phyloP scores from a whole-genome alignment of 2,888 invertebrate genomes.

The Venusia cambrica region DNA sequence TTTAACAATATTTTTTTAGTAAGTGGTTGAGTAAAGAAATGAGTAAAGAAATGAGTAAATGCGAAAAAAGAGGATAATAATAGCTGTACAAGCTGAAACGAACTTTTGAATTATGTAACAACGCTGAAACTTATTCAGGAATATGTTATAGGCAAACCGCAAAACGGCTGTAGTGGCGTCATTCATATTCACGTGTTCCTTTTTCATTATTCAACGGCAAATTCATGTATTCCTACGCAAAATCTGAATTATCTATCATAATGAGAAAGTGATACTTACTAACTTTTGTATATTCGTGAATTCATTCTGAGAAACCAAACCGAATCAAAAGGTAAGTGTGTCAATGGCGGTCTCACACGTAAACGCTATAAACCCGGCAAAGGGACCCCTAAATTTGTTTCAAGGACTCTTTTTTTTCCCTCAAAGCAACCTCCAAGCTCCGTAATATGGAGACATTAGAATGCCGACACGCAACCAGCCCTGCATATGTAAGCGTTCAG shows the following conservation, averaged over 20 bases:
- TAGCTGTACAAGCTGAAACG: slow-evolving; percentile 9
- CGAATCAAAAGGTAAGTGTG: slow-evolving; percentile 35
- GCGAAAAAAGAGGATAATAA: slow-evolving; percentile 6
- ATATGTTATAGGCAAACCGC: slow-evolving; percentile 38
- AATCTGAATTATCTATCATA: not conserved
- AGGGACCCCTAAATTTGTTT: slow-evolving; percentile 38
- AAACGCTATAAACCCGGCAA: slow-evolving; percentile 36
- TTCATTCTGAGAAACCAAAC: slow-evolving; percentile 14
- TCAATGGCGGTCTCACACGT: slow-evolving; percentile 46
- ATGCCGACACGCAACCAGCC: slow-evolving; percentile 47
- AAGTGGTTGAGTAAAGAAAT: too few relatives aligned
- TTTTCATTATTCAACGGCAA: slow-evolving; percentile 4
- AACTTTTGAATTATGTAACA: slow-evolving; percentile 44
- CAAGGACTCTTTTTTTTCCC: slow-evolving; percentile 23
- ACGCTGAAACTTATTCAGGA: slow-evolving; percentile 39
- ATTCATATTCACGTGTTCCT: slow-evolving; percentile 25
- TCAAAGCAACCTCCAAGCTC: slow-evolving; percentile 32
- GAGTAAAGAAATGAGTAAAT: too few relatives aligned
- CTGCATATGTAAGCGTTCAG: slow-evolving; percentile 38
- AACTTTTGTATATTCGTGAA: slow-evolving; percentile 3
- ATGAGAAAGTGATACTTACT: not conserved
- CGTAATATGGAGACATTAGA: slow-evolving; percentile 43
- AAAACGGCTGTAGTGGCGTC: slow-evolving; percentile 32
- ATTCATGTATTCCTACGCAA: slow-evolving; percentile 1
- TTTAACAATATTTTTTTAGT: too few relatives aligned